A percentile compares a stretch with the other conserved stretches of the same genome.
Evolutionary conservation across 2,888 invertebrate species (phyloP).

Genomic region (Limenitis camilla): DNA sequence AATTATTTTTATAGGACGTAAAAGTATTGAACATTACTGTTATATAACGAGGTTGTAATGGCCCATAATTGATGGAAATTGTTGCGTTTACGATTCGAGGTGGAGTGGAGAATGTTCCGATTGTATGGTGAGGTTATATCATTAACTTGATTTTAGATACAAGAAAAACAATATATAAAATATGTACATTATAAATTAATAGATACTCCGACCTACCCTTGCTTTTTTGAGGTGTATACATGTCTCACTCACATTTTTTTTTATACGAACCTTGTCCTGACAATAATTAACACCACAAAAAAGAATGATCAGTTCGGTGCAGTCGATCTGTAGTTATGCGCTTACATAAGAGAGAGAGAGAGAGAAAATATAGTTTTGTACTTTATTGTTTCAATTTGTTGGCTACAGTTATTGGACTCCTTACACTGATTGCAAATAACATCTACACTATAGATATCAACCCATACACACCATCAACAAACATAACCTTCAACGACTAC

Average conservation of each 20-base stretch:
- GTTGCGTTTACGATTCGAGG: slow-evolving; percentile 14
- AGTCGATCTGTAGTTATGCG: too few species aligned
- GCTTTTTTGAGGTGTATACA: too few species aligned
- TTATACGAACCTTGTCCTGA: too few species aligned
- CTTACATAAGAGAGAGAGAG: too few species aligned
- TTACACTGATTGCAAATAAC: neutral
- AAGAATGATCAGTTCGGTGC: too few species aligned
- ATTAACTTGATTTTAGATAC: neutral
- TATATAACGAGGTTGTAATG: slow-evolving; percentile 10
- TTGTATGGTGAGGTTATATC: slow-evolving; percentile 9
- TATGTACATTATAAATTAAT: too few species aligned
- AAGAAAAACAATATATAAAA: neutral
- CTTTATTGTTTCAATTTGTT: too few species aligned
- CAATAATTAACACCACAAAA: too few species aligned
- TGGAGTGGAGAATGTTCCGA: slow-evolving; percentile 6
- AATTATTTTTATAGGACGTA: slow-evolving; percentile 1
- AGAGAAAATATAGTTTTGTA: too few species aligned
- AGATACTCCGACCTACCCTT: too few species aligned
- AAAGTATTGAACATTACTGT: neutral
- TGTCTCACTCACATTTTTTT: too few species aligned
- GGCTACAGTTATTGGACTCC: neutral
- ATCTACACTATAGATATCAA: neutral
- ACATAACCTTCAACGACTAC: slow-evolving; percentile 31
- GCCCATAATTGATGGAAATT: slow-evolving; percentile 12
- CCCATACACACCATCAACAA: neutral